A percentile compares a stretch with the other conserved stretches of the same genome.
phyloP scores from a whole-genome alignment of 2,888 invertebrate species.

The Quadroppia sp. region DNA sequence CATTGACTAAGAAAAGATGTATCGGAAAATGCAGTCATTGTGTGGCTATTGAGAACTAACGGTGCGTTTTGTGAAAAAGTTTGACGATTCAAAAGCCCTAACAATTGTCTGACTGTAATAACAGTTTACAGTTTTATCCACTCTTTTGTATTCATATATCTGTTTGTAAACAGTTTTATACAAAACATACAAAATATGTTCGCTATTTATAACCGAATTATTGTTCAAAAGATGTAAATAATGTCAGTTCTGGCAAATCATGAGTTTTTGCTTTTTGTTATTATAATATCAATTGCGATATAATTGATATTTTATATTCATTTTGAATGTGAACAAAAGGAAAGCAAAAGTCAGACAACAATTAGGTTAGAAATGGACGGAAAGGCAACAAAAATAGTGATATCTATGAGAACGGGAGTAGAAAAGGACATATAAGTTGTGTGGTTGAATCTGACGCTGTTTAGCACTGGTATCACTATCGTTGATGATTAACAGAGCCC shows the following conservation, averaged over 20 bases:
- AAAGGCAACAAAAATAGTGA: neutral
- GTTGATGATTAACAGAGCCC: conserved; percentile 21
- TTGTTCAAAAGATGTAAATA: conserved; percentile 1
- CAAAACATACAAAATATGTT: conserved; percentile 8
- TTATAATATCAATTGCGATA: conserved; percentile 12
- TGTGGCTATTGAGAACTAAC: neutral
- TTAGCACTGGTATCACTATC: neutral
- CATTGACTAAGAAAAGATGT: neutral
- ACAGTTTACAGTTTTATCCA: conserved; percentile 21
- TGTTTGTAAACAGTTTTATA: neutral
- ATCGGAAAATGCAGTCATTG: neutral
- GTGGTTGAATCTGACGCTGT: neutral
- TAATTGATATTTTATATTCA: neutral
- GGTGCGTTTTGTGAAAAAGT: conserved; percentile 19
- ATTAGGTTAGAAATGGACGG: neutral
- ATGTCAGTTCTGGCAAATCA: neutral
- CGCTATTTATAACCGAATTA: conserved; percentile 1
- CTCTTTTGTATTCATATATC: neutral
- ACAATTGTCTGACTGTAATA: conserved; percentile 28
- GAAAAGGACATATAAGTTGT: neutral
- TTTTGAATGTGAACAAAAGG: neutral
- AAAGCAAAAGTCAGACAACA: conserved; percentile 8
- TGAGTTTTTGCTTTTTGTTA: neutral
- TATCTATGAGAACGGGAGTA: neutral
- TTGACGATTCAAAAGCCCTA: neutral